Evolutionary conservation across 1,140 invertebrate species (phyloP).

Genomic region (Bathynomus jamesi): DNA sequence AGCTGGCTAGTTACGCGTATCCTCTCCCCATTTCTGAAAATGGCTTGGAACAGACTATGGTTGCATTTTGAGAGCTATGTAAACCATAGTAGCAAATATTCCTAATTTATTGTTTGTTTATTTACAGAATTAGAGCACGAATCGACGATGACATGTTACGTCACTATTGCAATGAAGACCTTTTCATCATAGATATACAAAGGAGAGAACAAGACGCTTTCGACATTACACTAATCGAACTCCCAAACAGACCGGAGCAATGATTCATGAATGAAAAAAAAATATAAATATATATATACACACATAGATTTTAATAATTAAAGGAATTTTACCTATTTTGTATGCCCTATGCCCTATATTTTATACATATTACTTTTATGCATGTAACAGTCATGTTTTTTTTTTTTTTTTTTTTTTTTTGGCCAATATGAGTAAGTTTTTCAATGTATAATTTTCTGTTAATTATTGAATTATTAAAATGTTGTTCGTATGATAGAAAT

Average conservation of each 20-base stretch:
- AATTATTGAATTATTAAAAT: too few species aligned
- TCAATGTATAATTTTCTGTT: too few species aligned
- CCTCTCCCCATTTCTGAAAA: too few species aligned
- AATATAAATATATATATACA: background rate
- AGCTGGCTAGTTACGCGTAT: too few species aligned
- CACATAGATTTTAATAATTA: too few species aligned
- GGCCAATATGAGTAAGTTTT: background rate
- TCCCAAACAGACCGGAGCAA: background rate
- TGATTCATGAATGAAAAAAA: background rate
- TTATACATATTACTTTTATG: background rate
- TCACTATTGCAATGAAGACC: conserved; percentile 15
- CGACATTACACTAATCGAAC: conserved; percentile 3
- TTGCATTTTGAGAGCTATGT: too few species aligned
- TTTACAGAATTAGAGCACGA: conserved; percentile 10
- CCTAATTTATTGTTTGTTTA: background rate
- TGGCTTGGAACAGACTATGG: too few species aligned
- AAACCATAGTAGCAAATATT: too few species aligned
- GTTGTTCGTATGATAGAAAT: too few species aligned
- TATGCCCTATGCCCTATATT: too few species aligned
- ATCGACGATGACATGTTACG: conserved; percentile 13
- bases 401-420: background rate
- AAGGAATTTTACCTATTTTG: too few species aligned
- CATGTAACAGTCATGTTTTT: background rate
- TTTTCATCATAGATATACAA: conserved; percentile 8
- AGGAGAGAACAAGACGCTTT: conserved; percentile 2